These are phyloP conservation scores for Falco berigora DNA, from an alignment of 2,797 vertebrate genomes.

Conservation along the genomic window DNA sequence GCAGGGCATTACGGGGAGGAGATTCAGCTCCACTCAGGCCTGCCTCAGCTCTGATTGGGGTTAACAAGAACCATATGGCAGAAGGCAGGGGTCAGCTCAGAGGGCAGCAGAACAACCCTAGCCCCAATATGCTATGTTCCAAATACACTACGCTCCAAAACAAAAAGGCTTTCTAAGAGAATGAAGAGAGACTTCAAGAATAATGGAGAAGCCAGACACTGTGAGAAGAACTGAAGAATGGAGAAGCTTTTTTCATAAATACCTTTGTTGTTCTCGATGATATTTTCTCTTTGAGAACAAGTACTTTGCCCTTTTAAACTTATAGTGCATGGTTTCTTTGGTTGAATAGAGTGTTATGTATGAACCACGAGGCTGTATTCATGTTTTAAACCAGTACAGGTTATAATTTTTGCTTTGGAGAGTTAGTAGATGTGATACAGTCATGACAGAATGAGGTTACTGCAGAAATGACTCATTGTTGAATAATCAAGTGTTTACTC, in stretches of 20 bases:
- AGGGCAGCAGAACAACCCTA: neutral
- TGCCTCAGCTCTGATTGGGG: neutral
- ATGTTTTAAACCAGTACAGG: neutral
- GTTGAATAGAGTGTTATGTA: conserved; percentile 1
- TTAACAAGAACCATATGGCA: neutral
- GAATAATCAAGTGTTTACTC: conserved; percentile 67
- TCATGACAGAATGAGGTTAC: conserved; percentile 71
- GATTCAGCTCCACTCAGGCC: neutral
- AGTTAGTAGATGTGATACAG: conserved; percentile 48
- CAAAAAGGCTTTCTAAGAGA: neutral
- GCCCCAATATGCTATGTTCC: neutral
- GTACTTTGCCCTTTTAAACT: neutral
- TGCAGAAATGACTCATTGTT: conserved; percentile 64
- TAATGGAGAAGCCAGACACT: neutral
- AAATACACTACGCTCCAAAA: neutral
- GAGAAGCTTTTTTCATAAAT: neutral
- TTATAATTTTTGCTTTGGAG: conserved; percentile 33
- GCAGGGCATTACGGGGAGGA: neutral
- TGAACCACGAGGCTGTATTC: neutral
- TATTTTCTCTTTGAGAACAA: conserved; percentile 16
- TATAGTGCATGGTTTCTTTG: neutral
- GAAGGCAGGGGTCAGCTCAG: neutral
- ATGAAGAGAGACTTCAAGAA: neutral
- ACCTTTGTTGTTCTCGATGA: neutral
- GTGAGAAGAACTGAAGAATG: neutral